These are phyloP conservation scores for Nomada flava DNA, from an alignment of 2,888 invertebrate genomes.

Conservation along the genomic window DNA sequence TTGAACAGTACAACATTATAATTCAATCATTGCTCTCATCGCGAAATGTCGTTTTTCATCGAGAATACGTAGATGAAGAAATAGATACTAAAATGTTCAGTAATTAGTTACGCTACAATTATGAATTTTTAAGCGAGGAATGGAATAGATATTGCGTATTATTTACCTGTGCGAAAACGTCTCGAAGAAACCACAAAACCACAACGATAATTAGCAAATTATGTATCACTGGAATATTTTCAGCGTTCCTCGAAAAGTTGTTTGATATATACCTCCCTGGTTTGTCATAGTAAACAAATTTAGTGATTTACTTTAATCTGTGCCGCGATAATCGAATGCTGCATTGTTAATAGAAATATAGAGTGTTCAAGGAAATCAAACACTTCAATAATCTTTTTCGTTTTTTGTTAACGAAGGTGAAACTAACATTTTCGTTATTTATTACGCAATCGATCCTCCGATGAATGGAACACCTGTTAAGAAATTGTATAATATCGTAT, in stretches of 20 bases:
- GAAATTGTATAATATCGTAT: not conserved
- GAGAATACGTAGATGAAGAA: not conserved
- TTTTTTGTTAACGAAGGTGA: not conserved
- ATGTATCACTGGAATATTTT: not conserved
- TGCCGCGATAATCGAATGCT: not conserved
- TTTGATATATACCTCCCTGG: not conserved
- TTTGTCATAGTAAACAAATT: not conserved
- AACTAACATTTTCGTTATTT: not conserved
- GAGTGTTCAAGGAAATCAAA: no score
- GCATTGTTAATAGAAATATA: not conserved
- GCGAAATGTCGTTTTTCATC: not conserved
- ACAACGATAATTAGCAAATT: not conserved
- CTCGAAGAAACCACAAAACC: not conserved
- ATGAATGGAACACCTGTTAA: not conserved
- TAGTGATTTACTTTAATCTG: not conserved
- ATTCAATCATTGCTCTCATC: not conserved
- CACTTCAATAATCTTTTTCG: no score
- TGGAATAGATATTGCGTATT: not conserved
- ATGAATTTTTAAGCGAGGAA: not conserved
- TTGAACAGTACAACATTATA: no score
- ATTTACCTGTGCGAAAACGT: not conserved
- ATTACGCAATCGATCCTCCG: not conserved
- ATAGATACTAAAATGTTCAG: not conserved
- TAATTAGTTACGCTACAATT: not conserved
- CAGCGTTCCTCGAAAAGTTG: not conserved